Base-by-base conservation (phyloP, 2,888 invertebrate genomes). In the Aspidiotus rigidus region DNA sequence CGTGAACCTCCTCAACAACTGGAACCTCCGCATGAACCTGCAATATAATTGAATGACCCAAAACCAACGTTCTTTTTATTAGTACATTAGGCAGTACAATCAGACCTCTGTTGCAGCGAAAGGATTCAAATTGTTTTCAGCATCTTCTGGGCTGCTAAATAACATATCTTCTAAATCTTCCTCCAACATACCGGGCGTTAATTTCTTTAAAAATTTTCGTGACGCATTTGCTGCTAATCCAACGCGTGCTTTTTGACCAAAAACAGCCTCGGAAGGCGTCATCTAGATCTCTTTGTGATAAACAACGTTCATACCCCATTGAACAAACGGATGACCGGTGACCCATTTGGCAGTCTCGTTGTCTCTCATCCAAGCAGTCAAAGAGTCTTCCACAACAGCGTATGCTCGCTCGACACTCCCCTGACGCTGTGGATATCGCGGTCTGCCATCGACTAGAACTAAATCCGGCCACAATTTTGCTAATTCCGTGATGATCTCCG, bases 271-370 rank as follows among this genome's bases (percentile, higher is more conserved):
- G 11, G 9, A 49, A 9, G 49, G 49, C 11, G 15, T 42, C 62
- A 62, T 69, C 10, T 60, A 40, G 9, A 53, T 69, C 2, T 44
- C 39, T 53, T 49, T 15, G 11, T 69, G 49, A 7, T 39, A 60
- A 10, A 16, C 53, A 7, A 53, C 49, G n/a, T 69, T 62, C 8
- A 62, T 11, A 0, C n/a, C 15, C 49, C 2, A 39, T 62, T 69
- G 69, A 39, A 62, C 61, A 16, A 62, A 59, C 13, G 3, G 2
- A 13, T 59, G 13, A 3, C 44, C 67, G n/a, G 42, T n/a, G 44
- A 44, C 44, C 60, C 60, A 67, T 42, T 40, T 7, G 7, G 44
- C n/a, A 17, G 60, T 67, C 16, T 67, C 59, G 16, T 67, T 60
- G 9, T 64, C 49, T 10, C 49, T n/a, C 70, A 70, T 64, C 57